phyloP scores from a whole-genome alignment of 2,888 invertebrate genomes.

The Caradrina kadenii region DNA sequence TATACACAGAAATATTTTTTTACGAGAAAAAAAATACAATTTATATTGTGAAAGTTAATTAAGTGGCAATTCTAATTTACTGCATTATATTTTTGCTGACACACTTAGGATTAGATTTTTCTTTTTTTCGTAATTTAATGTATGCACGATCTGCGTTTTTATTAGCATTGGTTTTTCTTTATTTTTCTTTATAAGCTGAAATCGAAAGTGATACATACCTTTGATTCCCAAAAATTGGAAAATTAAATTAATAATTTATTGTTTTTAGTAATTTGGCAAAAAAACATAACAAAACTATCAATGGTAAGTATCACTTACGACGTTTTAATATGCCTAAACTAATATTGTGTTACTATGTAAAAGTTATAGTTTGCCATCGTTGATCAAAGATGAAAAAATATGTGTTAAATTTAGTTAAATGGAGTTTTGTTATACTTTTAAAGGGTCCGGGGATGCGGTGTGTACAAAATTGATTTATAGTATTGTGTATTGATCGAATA shows the following conservation, averaged over 20 bases:
- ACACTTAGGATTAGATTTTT: constrained; percentile 84
- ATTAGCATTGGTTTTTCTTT: constrained; percentile 81
- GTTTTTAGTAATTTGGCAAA: constrained; percentile 66
- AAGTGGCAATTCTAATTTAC: constrained; percentile 89
- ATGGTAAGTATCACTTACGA: constrained; percentile 74
- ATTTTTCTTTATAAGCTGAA: constrained; percentile 77
- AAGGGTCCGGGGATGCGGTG: constrained; percentile 76
- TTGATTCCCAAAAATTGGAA: constrained; percentile 69
- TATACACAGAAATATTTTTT: constrained; percentile 90
- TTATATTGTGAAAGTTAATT: constrained; percentile 88
- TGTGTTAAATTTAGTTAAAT: constrained; percentile 88
- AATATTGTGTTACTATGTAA: constrained; percentile 87
- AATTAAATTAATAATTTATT: constrained; percentile 79
- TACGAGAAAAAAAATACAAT: constrained; percentile 81
- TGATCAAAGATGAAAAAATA: constrained; percentile 86
- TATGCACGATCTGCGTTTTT: constrained; percentile 90
- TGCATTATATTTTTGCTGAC: constrained; percentile 90
- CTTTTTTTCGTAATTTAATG: constrained; percentile 86
- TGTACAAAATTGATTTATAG: constrained; percentile 89
- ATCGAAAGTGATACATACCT: constrained; percentile 75
- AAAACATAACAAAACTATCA: constrained; percentile 68
- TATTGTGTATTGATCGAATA: constrained; percentile 87
- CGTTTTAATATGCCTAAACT: constrained; percentile 81
- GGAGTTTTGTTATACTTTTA: constrained; percentile 88
- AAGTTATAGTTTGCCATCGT: constrained; percentile 90